A percentile compares a stretch with the other conserved stretches of the same genome.
Evolutionary conservation across 2,888 invertebrate genomes (phyloP).

Genomic region (Xanthorhoe spadicearia): DNA sequence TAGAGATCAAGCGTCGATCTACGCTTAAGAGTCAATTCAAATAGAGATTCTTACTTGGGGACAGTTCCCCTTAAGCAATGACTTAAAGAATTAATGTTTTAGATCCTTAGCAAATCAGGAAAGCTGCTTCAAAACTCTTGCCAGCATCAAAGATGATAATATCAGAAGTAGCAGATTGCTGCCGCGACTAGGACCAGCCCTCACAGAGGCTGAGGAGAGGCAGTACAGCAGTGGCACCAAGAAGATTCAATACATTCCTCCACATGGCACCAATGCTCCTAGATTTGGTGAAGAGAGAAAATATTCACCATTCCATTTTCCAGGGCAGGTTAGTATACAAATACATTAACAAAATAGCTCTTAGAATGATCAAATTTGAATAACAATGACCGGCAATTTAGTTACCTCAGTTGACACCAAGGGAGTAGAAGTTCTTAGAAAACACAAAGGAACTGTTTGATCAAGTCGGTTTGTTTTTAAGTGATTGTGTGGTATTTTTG

Average conservation of each 20-base stretch:
- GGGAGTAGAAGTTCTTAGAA: background rate
- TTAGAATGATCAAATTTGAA: background rate
- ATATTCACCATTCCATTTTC: conserved; percentile 71
- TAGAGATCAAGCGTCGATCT: too few relatives aligned
- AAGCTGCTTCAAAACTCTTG: conserved; percentile 43
- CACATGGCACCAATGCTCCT: conserved; percentile 53
- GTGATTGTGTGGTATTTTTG: background rate
- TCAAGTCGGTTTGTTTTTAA: background rate
- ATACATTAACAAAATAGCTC: background rate
- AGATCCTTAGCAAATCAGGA: conserved; percentile 43
- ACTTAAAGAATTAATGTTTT: background rate
- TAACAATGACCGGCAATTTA: background rate
- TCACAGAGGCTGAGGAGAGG: conserved; percentile 30
- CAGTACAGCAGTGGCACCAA: conserved; percentile 47
- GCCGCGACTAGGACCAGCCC: conserved; percentile 10
- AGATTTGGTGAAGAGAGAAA: conserved; percentile 55
- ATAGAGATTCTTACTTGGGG: too few relatives aligned
- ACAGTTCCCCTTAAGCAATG: too few relatives aligned
- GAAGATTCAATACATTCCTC: conserved; percentile 52
- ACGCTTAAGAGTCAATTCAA: too few relatives aligned
- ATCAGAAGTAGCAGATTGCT: conserved; percentile 38
- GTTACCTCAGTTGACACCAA: background rate
- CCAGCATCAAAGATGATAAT: conserved; percentile 40
- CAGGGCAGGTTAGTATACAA: conserved; percentile 61
- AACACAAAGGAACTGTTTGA: background rate